These are phyloP conservation scores for Botia kubotai DNA, from an alignment of 2,797 vertebrate genomes.

Conservation along the genomic window DNA sequence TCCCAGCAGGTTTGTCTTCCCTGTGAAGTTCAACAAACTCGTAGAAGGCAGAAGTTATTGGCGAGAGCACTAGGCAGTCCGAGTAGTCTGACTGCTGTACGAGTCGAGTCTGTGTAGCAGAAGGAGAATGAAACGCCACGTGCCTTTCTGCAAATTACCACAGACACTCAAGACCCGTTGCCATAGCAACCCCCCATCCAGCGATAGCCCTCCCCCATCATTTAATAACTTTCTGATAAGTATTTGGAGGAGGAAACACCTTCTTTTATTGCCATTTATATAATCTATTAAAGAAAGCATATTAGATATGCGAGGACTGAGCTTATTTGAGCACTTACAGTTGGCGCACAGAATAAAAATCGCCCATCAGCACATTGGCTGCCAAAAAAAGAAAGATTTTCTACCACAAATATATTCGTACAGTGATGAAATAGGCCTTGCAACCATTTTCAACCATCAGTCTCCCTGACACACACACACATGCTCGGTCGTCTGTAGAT, in stretches of 20 bases:
- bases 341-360: constrained; percentile 13
- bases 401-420: not conserved
- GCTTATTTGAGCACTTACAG: constrained; percentile 27
- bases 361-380: constrained; percentile 19
- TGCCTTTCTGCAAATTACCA: constrained; percentile 35
- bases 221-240: constrained; percentile 51
- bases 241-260: constrained; percentile 28
- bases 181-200: constrained; percentile 40
- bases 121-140: constrained; percentile 28
- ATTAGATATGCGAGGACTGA: constrained; percentile 12
- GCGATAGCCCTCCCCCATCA: constrained; percentile 9
- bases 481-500: constrained; percentile 58
- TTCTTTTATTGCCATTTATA: constrained; percentile 34
- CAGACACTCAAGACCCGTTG: not conserved
- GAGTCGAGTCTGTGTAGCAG: constrained; percentile 1
- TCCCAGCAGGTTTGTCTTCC: constrained; percentile 7
- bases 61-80: not conserved
- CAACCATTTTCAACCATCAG: constrained; percentile 9
- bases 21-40: constrained; percentile 2
- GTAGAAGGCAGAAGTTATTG: constrained; percentile 12
- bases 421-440: constrained; percentile 18
- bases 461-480: not conserved
- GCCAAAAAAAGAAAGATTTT: constrained; percentile 19
- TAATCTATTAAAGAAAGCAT: constrained; percentile 16
- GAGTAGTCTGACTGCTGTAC: not conserved